Evolutionary conservation across 2,888 invertebrate species (phyloP), one percentile per base, ranked within the genome.

Genomic region (Fabriciana adippe): DNA sequence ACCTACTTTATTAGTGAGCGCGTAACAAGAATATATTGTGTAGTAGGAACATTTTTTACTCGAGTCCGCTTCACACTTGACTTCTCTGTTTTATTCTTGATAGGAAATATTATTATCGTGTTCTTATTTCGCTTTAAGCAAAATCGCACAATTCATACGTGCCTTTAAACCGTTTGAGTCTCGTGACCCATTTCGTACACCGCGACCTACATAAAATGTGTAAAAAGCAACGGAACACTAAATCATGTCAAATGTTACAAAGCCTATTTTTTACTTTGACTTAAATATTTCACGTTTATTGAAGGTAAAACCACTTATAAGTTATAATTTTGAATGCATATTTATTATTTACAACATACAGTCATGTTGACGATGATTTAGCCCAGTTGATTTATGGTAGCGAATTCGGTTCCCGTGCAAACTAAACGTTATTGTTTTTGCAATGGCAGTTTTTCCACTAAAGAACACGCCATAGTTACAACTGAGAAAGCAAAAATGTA

Each of bases 111-210:
- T 51, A 6, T 11, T 41, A 13, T 51, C 35, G 18, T 21, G 55
- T 64, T 47, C 51, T 26, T 31, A 18, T 47, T 3, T 31, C 41
- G 8, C 21, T 70, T 61, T 55, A 65, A 55, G 47, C 26, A 55
- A 71, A 67, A 51, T 72, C 68, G 51, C 60, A 69, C 68, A 64
- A 69, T 73, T 71, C 63, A 69, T 67, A 72, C 63, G 57, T 70
- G 50, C 62, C 73, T 74, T 77, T 81, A 79, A 79, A 79, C 78
- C 75, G 75, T 78, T 79, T 75, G 70, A 76, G 73, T 73, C 72
- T 76, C 78, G 78, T 81, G 81, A 81, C 83, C 83, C 73, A 75
- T 70, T 66, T 66, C 55, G 67, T 61, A 45, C 54, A 55, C 41
- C 55, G 57, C 62, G 73, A 73, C 74, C 74, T 69, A 71, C 67